Evolutionary conservation across 2,113 vertebrate genomes (phyloP), one percentile per base, ranked within the genome.

Genomic region (Entomyzon cyanotis): DNA sequence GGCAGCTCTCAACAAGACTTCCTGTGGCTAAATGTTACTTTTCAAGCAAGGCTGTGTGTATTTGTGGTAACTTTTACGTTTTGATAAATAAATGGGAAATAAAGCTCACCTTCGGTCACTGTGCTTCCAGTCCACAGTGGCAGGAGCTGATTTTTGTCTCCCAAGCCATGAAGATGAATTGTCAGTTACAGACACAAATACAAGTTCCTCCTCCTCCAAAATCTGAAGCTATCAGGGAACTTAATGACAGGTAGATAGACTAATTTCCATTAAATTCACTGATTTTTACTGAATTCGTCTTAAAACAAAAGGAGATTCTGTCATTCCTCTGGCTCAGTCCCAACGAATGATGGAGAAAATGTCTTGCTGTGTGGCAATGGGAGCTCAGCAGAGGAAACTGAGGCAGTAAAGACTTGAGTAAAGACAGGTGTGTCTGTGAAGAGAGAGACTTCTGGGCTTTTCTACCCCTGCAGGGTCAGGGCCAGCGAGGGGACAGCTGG

Each of bases 21-120:
- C 35, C 77, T 17, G 15, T 3, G 62, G 13, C 4, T 6, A 12
- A 22, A 37, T 28, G 7, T 0, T 28, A 37, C 17, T 33, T n/a
- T 31, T 13, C 33, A 2, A 2, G 58, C 3, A 0, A 41, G 39
- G 47, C 21, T 20, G 3, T 5, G 5, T 31, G 37, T 8, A 0
- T 19, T 23, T 0, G 2, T 15, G 58, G 52, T 17, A 22, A 15
- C 55, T 39, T 41, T 6, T 0, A 7, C 2, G 0, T 31, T 59
- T 44, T 47, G 77, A 44, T 12, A 52, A 24, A 22, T 11, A 5
- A 24, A 27, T 15, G 4, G 12, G 87, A 27, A 52, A 9, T 12
- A 11, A 20, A 30, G 5, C 24, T 39, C 28, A 1, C 13, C 31
- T 28, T 47, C 22, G 5, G 67, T 9, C 1, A 0, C 35, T 24